Conservation (phyloP, 92 coral and sea anemone genomes). For the Isaurus tuberculatus region DNA sequence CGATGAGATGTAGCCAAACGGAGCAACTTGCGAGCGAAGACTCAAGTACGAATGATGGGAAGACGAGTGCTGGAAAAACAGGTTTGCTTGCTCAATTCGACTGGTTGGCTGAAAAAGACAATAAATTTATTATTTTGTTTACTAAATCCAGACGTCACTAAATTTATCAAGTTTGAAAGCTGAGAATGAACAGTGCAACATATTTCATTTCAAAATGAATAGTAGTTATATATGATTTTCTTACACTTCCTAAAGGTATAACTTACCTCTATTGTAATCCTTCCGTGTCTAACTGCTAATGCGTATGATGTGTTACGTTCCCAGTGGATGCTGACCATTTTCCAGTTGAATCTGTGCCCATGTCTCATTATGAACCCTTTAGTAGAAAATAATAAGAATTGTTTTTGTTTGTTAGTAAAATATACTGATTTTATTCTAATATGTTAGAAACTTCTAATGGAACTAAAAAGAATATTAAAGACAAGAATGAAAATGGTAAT, state of each 20-base stretch:
- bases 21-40: slow-evolving; percentile 33
- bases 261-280: slow-evolving; percentile 19
- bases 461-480: too few species aligned
- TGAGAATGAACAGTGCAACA: too few species aligned
- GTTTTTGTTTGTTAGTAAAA: too few species aligned
- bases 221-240: background rate
- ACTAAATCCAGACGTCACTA: too few species aligned
- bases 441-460: too few species aligned
- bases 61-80: slow-evolving; percentile 17
- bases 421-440: too few species aligned
- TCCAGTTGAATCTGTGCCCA: slow-evolving; percentile 31
- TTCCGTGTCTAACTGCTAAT: slow-evolving; percentile 26
- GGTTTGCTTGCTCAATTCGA: slow-evolving; percentile 1
- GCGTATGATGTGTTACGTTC: slow-evolving; percentile 26
- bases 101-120: slow-evolving; percentile 25
- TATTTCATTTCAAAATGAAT: too few species aligned
- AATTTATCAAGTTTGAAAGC: too few species aligned
- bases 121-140: background rate
- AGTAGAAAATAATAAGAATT: background rate
- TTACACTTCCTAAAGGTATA: too few species aligned
- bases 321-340: slow-evolving; percentile 37
- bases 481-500: too few species aligned
- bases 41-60: slow-evolving; percentile 30
- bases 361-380: slow-evolving; percentile 28
- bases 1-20: slow-evolving; percentile 31